Base-by-base conservation (phyloP, 2,113 vertebrate genomes). In the Tenebrosternarchus preto region DNA sequence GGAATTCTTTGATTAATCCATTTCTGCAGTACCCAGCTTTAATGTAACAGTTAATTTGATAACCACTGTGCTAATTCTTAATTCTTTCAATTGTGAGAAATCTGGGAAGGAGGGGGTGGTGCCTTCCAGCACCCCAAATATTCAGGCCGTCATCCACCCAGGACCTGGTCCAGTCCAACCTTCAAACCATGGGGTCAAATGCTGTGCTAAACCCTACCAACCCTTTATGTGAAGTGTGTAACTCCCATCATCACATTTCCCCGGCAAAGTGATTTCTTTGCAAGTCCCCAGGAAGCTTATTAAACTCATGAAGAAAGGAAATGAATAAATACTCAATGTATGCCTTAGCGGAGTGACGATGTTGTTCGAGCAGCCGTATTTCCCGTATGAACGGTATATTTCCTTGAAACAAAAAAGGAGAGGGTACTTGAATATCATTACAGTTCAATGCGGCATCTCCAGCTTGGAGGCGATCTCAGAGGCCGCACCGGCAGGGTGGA, bases 281-380 rank as follows among this genome's bases (percentile, higher is more conserved):
- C 85, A 92, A 91, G 88, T 93, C 92, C 93, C 92, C 85, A 76
- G 91, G 90, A 94, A 92, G 90, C 92, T 91, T 93, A 93, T 94
- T 94, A 94, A 93, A 93, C 87, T 85, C 87, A 88, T 83, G 87
- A 92, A 92, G 89, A 91, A 90, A 87, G 88, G 86, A 92, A 91
- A 90, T 78, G 83, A 88, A 87, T 91, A 91, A 92, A 86, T 92
- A 92, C 91, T 92, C 88, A 92, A 92, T 92, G 92, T 91, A 88
- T 92, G 89, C 84, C 88, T 91, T 90, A 89, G 88, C 92, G 89
- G 88, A 91, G 90, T 90, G 91, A 92, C 92, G 74, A 90, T 90
- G 87, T 92, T 93, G 89, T 92, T 89, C 89, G 90, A 92, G 93
- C 89, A 91, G 90, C 89, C n/a, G 89, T 92, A 92, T 93, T 89